Evolutionary conservation across 2,888 invertebrate genomes (phyloP).

Genomic region (Hemithea aestivaria): DNA sequence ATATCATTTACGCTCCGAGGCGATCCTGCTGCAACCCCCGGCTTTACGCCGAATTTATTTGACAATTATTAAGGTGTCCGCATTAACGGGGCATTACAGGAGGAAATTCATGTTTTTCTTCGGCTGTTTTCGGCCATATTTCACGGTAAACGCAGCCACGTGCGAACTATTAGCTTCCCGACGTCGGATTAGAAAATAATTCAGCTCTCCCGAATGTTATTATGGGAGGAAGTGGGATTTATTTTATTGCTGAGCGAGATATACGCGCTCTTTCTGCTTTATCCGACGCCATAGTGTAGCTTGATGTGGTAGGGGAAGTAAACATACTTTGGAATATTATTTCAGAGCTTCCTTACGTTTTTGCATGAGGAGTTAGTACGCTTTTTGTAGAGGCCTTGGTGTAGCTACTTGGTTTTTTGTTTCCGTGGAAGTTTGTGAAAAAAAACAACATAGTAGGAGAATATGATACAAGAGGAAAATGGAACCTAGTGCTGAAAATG

Average conservation of each 20-base stretch:
- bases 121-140: conserved; percentile 69
- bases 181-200: conserved; percentile 76
- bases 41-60: conserved; percentile 71
- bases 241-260: conserved; percentile 72
- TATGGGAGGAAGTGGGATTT: conserved; percentile 72
- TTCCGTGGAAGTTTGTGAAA: too few relatives aligned
- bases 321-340: too few relatives aligned
- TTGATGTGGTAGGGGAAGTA: conserved; percentile 1
- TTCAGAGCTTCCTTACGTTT: too few relatives aligned
- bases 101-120: conserved; percentile 76
- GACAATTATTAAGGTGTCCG: conserved; percentile 77
- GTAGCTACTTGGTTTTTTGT: too few relatives aligned
- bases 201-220: conserved; percentile 75
- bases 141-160: conserved; percentile 70
- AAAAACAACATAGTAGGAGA: too few relatives aligned
- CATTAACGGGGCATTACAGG: conserved; percentile 69
- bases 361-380: too few relatives aligned
- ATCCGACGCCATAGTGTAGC: conserved; percentile 38
- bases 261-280: conserved; percentile 70
- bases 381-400: too few relatives aligned
- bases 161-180: conserved; percentile 77
- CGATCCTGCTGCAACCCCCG: conserved; percentile 57
- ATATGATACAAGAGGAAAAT: too few relatives aligned
- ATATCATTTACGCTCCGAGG: conserved; percentile 58
- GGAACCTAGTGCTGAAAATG: too few relatives aligned